Evolutionary conservation across 1,140 invertebrate species (phyloP).

Genomic region (Anastrepha ludens): DNA sequence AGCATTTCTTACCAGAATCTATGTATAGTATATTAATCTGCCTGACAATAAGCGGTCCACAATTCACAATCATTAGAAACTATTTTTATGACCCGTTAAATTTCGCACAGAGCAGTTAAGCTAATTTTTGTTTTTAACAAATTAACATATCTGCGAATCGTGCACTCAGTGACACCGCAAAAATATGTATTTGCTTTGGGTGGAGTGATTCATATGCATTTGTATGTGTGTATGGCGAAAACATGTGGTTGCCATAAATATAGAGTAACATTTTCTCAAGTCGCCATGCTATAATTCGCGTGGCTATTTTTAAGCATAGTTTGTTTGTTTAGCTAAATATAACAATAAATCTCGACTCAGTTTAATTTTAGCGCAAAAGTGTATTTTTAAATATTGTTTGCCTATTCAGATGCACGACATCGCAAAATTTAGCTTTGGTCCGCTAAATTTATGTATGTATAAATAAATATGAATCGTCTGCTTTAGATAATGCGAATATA

Average conservation of each 20-base stretch:
- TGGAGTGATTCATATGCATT: not conserved
- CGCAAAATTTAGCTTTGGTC: not conserved
- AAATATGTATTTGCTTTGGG: not conserved
- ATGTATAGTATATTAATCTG: not conserved
- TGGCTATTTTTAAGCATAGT: not conserved
- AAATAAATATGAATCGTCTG: too few relatives aligned
- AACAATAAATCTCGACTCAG: not conserved
- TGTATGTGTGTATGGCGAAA: not conserved
- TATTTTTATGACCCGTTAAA: not conserved
- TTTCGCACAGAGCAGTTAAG: not conserved
- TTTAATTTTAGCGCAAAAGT: slow-evolving; percentile 2
- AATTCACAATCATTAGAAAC: not conserved
- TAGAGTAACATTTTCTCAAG: not conserved
- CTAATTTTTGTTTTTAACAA: not conserved
- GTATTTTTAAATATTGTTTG: not conserved
- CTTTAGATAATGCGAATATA: too few relatives aligned
- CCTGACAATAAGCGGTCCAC: not conserved
- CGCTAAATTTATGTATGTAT: not conserved
- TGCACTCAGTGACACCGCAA: not conserved
- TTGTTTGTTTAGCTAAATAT: not conserved
- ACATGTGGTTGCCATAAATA: too few relatives aligned
- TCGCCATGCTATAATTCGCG: not conserved
- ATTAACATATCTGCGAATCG: not conserved
- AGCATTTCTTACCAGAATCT: too few relatives aligned
- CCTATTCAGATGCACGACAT: too few relatives aligned